Conservation (phyloP, 1,140 invertebrate genomes). For the Zaprionus inermis region DNA sequence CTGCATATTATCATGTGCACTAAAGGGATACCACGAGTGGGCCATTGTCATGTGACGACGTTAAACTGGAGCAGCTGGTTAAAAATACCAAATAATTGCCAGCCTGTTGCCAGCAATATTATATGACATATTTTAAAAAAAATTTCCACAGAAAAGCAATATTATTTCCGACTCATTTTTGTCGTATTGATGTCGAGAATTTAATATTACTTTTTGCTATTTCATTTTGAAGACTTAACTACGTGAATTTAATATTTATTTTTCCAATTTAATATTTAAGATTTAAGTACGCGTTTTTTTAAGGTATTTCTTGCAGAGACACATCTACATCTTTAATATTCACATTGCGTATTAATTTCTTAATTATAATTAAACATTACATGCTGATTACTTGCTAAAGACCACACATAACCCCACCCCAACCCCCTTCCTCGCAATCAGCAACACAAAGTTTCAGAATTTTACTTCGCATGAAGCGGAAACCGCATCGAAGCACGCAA, state of each 20-base stretch:
- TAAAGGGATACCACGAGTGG: not conserved
- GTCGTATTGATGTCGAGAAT: not conserved
- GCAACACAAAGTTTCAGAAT: conserved; percentile 13
- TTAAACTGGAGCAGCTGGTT: not conserved
- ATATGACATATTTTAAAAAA: not conserved
- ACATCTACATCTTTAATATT: conserved; percentile 5
- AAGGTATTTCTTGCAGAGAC: not conserved
- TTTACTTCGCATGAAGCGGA: conserved; percentile 5
- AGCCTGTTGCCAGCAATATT: not conserved
- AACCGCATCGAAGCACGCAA: conserved; percentile 37
- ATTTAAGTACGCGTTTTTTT: too few relatives aligned
- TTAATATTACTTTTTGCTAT: not conserved
- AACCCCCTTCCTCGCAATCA: too few relatives aligned
- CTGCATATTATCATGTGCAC: not conserved
- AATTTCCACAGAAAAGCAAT: not conserved
- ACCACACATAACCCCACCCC: too few relatives aligned
- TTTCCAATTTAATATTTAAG: not conserved
- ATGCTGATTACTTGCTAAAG: conserved; percentile 39
- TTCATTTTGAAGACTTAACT: not conserved
- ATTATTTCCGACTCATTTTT: not conserved
- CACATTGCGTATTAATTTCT: conserved; percentile 11
- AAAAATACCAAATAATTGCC: not conserved
- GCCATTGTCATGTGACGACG: not conserved
- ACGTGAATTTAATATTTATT: too few relatives aligned
- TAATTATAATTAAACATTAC: conserved; percentile 24